Conservation (phyloP, 1,140 invertebrate genomes). For the Pygmarrhopalites habei region DNA sequence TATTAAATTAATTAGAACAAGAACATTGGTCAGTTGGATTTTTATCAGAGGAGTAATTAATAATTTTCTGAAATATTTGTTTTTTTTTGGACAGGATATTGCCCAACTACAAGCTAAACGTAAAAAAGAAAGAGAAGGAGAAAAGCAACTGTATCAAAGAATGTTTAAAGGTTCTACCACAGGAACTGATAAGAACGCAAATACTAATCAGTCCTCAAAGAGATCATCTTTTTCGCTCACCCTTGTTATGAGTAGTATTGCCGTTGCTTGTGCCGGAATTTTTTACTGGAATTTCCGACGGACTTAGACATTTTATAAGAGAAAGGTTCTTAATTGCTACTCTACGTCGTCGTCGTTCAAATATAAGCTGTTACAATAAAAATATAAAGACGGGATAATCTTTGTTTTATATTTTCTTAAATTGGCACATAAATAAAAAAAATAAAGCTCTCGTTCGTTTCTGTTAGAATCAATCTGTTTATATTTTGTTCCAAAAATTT, state of each 20-base stretch:
- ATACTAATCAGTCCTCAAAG: constrained; percentile 9
- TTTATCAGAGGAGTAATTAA: background rate
- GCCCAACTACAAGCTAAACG: constrained; percentile 51
- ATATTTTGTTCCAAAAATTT: too few relatives aligned
- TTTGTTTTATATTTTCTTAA: too few relatives aligned
- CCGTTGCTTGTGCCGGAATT: constrained; percentile 37
- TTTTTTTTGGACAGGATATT: constrained; percentile 48
- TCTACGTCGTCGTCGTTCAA: too few relatives aligned
- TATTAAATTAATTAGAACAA: background rate
- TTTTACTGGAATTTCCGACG: too few relatives aligned
- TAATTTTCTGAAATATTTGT: constrained; percentile 24
- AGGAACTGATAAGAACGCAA: constrained; percentile 14
- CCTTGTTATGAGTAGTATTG: constrained; percentile 37
- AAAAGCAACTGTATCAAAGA: constrained; percentile 58
- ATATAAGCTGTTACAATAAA: too few relatives aligned
- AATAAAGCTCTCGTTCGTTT: too few relatives aligned
- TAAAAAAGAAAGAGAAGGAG: constrained; percentile 50
- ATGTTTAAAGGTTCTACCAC: constrained; percentile 50
- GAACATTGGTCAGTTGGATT: background rate
- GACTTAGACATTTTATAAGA: too few relatives aligned
- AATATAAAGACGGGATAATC: too few relatives aligned
- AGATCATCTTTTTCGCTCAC: constrained; percentile 26
- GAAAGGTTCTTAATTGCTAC: too few relatives aligned
- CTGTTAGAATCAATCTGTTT: too few relatives aligned
- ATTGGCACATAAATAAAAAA: too few relatives aligned